Conservation (phyloP, 2,888 invertebrate genomes). For the Phaedon cochleariae region DNA sequence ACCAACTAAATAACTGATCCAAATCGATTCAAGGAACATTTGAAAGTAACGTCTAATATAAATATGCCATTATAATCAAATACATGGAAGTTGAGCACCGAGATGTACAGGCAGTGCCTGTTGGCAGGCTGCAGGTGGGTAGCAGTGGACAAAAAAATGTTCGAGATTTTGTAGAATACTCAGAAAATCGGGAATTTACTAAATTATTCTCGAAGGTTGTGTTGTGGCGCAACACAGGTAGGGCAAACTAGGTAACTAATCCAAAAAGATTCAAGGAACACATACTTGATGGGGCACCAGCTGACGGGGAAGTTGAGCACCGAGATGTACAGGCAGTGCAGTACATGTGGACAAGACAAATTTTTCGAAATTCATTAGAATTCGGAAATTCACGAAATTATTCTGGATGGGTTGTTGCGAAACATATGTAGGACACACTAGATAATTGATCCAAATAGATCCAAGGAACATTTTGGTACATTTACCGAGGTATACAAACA, state of each 20-base stretch:
- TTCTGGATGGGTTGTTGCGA: too few species aligned
- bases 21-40: too few species aligned
- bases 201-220: too few species aligned
- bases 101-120: slow-evolving; percentile 95
- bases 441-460: background rate
- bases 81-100: slow-evolving; percentile 95
- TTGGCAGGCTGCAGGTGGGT: slow-evolving; percentile 95
- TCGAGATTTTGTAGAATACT: too few species aligned
- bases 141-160: slow-evolving; percentile 76
- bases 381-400: too few species aligned
- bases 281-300: slow-evolving; percentile 96
- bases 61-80: too few species aligned
- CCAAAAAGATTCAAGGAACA: slow-evolving; percentile 77
- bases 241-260: background rate
- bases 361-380: too few species aligned
- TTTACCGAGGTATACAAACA: too few species aligned
- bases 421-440: background rate
- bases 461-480: too few species aligned
- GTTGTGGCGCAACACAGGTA: background rate
- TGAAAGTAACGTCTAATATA: too few species aligned
- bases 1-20: too few species aligned
- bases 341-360: slow-evolving; percentile 76
- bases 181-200: too few species aligned
- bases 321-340: slow-evolving; percentile 94
- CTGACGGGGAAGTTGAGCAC: slow-evolving; percentile 95